phyloP scores from a whole-genome alignment of 1,140 invertebrate genomes.

The Bombus confusus region DNA sequence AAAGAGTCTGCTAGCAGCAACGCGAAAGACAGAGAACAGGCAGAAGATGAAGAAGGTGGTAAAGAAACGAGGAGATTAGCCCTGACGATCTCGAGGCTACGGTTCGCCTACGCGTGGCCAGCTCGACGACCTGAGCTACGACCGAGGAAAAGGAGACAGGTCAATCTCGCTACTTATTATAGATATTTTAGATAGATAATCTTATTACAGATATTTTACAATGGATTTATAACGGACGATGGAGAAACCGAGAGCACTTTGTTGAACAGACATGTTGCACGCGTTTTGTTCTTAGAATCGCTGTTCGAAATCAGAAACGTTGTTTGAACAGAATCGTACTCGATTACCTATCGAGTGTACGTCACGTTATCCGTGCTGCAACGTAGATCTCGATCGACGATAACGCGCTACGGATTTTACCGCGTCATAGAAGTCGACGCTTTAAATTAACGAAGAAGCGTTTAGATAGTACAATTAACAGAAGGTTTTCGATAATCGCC shows the following conservation, averaged over 20 bases:
- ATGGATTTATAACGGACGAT: slow-evolving; percentile 52
- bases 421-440: no score
- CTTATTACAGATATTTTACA: slow-evolving; percentile 41
- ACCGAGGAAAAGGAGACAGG: slow-evolving; percentile 18
- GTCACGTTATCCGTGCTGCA: background rate
- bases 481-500: no score
- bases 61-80: slow-evolving; percentile 60
- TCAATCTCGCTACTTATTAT: slow-evolving; percentile 45
- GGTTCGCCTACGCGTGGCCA: slow-evolving; percentile 63
- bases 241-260: background rate
- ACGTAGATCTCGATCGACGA: background rate
- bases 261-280: no score
- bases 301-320: background rate
- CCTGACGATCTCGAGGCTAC: slow-evolving; percentile 55
- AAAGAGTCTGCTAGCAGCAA: slow-evolving; percentile 6
- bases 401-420: background rate
- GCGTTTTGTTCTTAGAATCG: no score
- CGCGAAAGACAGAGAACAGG: slow-evolving; percentile 18
- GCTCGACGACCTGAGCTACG: background rate
- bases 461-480: no score
- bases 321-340: background rate
- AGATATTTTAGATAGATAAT: no score
- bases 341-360: background rate
- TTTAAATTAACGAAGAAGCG: no score
- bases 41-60: slow-evolving; percentile 58